Conservation (phyloP, 1,140 invertebrate genomes). For the Drosophila rhopaloa region DNA sequence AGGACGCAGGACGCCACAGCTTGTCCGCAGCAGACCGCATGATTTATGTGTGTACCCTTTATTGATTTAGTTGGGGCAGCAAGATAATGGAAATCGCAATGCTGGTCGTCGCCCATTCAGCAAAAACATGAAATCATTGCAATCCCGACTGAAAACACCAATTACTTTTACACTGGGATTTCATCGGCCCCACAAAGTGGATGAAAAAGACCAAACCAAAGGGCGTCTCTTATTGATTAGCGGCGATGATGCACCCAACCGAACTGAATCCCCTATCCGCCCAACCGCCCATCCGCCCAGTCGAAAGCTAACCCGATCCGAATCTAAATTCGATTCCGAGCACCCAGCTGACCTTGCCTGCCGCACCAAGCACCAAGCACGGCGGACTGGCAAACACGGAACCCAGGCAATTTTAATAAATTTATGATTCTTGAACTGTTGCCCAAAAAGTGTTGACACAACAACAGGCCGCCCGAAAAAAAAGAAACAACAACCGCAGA, state of each 20-base stretch:
- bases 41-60: constrained; percentile 57
- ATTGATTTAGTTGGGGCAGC: constrained; percentile 63
- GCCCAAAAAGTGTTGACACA: constrained; percentile 43
- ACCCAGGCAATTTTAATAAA: constrained; percentile 59
- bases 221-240: constrained; percentile 41
- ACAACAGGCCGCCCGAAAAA: neutral
- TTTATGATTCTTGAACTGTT: constrained; percentile 59
- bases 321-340: constrained; percentile 35
- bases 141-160: constrained; percentile 13
- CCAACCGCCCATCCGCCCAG: neutral
- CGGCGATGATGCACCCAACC: constrained; percentile 33
- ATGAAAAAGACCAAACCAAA: constrained; percentile 7
- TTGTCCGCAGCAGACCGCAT: constrained; percentile 12
- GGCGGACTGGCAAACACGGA: constrained; percentile 32
- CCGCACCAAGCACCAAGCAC: constrained; percentile 31
- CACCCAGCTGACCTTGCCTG: constrained; percentile 45
- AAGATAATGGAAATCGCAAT: constrained; percentile 60
- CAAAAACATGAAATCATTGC: constrained; percentile 25
- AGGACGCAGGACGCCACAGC: constrained; percentile 10
- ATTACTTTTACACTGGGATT: constrained; percentile 11
- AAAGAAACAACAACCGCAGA: constrained; percentile 19
- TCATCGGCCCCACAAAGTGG: constrained; percentile 25
- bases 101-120: constrained; percentile 1
- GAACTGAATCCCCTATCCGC: constrained; percentile 1
- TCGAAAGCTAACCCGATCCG: constrained; percentile 41